Base-by-base conservation (phyloP, 2,113 vertebrate genomes). In the Entelurus aequoreus region DNA sequence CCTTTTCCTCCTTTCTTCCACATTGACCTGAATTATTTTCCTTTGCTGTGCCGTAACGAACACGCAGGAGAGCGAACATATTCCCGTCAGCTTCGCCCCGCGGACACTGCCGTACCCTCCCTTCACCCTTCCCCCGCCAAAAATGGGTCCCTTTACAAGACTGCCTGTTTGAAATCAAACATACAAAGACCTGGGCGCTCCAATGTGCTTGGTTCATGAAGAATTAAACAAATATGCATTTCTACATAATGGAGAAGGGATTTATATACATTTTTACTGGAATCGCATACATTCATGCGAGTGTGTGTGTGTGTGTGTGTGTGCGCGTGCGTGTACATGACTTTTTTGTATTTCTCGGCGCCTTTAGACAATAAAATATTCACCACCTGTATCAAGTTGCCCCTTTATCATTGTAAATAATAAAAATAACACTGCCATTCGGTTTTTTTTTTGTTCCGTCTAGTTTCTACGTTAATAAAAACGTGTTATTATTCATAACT, bases 1-100 rank as follows among this genome's bases (percentile, higher is more conserved):
- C 72, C 68, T 78, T 82, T 75, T 67, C 76, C 77, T 81, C 79
- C 71, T 40, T 50, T 50, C 2, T 50, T 50, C 2, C n/a, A 16
- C 86, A 88, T 86, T 90, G 87, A 88, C 89, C 88, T 89, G 88
- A 83, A 90, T 90, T 85, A 85, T 84, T 86, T 83, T 76, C 78
- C 75, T 82, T 82, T 87, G 79, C 78, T 82, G 81, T 71, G 73
- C 84, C 77, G 80, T 85, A 86, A 87, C 82, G 80, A 90, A 88
- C 86, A 82, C 79, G 77, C 35, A 66, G 59, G 68, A 78, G 68
- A 75, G 62, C 57, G 85, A 87, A 86, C 77, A 71, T 80, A 82
- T 36, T 80, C 80, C 84, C 86, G 84, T 88, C 87, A 88, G 85
- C 80, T 78, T 77, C 61, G 63, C 81, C 86, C 84, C 14, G 79